Conservation (phyloP, 2,113 vertebrate genomes). For the Podarcis raffonei region DNA sequence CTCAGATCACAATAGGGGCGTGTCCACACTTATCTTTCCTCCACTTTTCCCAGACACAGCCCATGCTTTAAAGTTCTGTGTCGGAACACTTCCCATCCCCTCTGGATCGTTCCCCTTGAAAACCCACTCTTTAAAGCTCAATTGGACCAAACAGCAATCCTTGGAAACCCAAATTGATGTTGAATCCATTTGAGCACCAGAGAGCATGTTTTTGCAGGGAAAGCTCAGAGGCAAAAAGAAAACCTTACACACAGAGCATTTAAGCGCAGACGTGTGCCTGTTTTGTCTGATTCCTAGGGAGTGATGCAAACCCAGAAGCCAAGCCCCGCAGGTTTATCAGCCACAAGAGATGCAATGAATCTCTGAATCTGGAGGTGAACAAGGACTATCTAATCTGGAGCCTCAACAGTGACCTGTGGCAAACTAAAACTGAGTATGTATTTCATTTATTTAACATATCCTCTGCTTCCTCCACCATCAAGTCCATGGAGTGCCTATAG, state of each 20-base stretch:
- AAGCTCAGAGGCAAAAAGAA: neutral
- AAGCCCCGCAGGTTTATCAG: constrained; percentile 59
- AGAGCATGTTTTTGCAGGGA: no score
- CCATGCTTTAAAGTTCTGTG: no score
- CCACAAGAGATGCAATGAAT: constrained; percentile 63
- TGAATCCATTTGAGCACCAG: no score
- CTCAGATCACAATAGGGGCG: no score
- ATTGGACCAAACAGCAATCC: no score
- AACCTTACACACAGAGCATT: neutral
- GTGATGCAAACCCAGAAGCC: constrained; percentile 40
- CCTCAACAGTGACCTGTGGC: constrained; percentile 63
- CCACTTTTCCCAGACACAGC: no score
- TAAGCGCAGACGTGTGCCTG: neutral
- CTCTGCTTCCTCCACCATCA: neutral
- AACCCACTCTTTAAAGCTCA: no score
- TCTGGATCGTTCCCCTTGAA: no score
- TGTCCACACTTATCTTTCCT: no score
- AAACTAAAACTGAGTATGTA: constrained; percentile 62
- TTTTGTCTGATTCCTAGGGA: constrained; percentile 47
- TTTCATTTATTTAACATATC: neutral
- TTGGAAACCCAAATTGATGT: no score
- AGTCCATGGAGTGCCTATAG: no score
- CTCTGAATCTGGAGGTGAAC: constrained; percentile 41
- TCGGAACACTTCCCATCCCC: no score
- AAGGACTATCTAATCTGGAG: constrained; percentile 71